These are phyloP conservation scores for Noctua fimbriata DNA, from an alignment of 2,888 invertebrate genomes.

Conservation along the genomic window DNA sequence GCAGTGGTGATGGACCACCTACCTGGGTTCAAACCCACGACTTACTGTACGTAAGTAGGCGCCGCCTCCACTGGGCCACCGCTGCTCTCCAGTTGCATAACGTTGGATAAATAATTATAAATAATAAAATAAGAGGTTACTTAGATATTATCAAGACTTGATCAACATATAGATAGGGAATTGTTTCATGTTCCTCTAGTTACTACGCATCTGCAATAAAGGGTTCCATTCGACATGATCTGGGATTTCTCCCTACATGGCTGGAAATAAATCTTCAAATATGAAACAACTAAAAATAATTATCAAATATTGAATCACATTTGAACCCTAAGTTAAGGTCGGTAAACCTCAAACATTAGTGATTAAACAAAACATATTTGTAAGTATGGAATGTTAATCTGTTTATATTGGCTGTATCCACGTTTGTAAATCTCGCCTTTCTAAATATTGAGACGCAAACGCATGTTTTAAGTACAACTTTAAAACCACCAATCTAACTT, in stretches of 20 bases:
- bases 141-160: neutral
- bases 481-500: slow-evolving; percentile 41
- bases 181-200: neutral
- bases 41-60: no score
- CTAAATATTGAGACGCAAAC: slow-evolving; percentile 51
- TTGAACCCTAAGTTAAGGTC: slow-evolving; percentile 33
- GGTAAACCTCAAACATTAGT: slow-evolving; percentile 34
- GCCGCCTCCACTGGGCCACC: no score
- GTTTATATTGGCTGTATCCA: slow-evolving; percentile 39
- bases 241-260: neutral
- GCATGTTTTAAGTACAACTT: slow-evolving; percentile 31
- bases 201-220: neutral
- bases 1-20: no score
- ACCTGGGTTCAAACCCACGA: no score
- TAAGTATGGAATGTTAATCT: slow-evolving; percentile 41
- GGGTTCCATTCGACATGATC: neutral
- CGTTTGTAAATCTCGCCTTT: slow-evolving; percentile 49
- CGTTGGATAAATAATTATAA: neutral
- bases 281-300: neutral
- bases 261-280: neutral
- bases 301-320: neutral
- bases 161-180: no score
- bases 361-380: slow-evolving; percentile 30
- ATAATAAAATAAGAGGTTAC: neutral
- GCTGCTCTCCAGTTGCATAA: neutral